These are phyloP conservation scores for Papilio polyxenes DNA, from an alignment of 1,140 invertebrate species.

Conservation along the genomic window DNA sequence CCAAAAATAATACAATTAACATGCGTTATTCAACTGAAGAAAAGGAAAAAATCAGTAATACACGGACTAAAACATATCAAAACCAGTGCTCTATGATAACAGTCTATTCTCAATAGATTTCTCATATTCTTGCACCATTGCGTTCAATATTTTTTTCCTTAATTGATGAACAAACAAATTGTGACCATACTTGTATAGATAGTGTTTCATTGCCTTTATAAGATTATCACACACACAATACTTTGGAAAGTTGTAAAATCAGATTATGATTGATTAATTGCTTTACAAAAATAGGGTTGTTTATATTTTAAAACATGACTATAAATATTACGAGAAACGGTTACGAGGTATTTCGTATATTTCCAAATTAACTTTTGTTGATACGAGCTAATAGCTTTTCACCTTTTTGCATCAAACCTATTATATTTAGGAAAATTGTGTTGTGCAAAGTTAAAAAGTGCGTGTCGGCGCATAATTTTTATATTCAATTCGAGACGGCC, in stretches of 20 bases:
- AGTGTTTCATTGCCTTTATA: too few species aligned
- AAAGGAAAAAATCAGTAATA: too few species aligned
- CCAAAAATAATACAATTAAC: too few species aligned
- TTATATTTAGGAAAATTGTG: constrained; percentile 36
- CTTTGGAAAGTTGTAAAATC: not conserved
- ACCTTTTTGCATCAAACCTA: constrained; percentile 37
- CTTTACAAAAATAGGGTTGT: not conserved
- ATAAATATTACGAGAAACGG: not conserved
- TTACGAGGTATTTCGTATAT: constrained; percentile 6
- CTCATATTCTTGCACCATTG: too few species aligned
- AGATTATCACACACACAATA: too few species aligned
- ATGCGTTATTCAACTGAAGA: too few species aligned
- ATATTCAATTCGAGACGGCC: constrained; percentile 11
- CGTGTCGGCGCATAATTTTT: constrained; percentile 37
- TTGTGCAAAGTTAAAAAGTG: constrained; percentile 31
- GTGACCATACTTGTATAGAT: too few species aligned
- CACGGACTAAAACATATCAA: too few species aligned
- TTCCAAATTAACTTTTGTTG: constrained; percentile 31
- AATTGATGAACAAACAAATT: too few species aligned
- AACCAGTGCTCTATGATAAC: too few species aligned
- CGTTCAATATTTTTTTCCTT: too few species aligned
- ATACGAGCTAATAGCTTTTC: constrained; percentile 37
- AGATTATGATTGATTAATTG: not conserved
- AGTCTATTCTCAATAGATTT: too few species aligned
- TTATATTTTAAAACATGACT: not conserved